phyloP scores from a whole-genome alignment of 2,797 vertebrate genomes.

The Cossypha polioptera region DNA sequence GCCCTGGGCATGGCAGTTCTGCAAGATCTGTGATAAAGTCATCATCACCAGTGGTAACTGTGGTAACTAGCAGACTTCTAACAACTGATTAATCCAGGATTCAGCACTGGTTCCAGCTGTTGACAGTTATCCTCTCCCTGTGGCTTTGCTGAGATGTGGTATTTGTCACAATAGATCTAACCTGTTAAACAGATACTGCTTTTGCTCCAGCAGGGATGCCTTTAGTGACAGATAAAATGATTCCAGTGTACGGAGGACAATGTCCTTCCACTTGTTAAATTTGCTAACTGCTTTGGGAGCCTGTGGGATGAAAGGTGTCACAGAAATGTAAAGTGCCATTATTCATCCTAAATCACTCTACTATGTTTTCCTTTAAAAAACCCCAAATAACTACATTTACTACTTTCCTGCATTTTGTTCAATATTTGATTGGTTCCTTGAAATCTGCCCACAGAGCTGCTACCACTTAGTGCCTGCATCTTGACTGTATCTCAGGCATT shows the following conservation, averaged over 20 bases:
- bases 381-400: accelerated
- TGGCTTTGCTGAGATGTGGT: not conserved
- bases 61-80: not conserved
- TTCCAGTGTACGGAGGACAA: accelerated
- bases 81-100: not conserved
- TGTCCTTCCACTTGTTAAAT: not conserved
- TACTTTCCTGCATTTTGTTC: not conserved
- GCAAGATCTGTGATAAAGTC: not conserved
- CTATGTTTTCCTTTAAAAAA: not conserved
- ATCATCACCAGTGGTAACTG: not conserved
- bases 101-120: not conserved
- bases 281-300: not conserved
- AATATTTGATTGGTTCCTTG: not conserved
- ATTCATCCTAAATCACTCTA: not conserved
- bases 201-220: not conserved
- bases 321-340: not conserved
- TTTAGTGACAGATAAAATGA: not conserved
- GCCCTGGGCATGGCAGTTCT: not conserved
- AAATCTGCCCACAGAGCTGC: not conserved
- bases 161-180: not conserved
- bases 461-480: not conserved
- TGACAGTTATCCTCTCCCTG: not conserved
- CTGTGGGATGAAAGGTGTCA: not conserved
- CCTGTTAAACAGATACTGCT: not conserved
- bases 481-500: not conserved